A percentile compares a stretch with the other conserved stretches of the same genome.
phyloP scores from a whole-genome alignment of 2,797 vertebrate genomes.

The Harpagifer antarcticus region DNA sequence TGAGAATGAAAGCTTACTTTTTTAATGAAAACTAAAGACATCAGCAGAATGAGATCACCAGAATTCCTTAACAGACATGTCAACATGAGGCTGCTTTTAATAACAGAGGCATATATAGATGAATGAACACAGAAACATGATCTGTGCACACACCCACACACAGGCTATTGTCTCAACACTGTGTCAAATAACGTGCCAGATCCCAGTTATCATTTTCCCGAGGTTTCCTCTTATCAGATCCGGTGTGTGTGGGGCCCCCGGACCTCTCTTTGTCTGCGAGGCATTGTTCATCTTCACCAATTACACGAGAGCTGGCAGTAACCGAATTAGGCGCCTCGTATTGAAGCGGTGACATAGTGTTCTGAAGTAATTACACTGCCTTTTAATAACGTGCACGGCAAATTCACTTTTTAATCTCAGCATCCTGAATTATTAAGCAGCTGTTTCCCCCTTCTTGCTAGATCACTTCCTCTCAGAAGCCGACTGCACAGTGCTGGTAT shows the following conservation, averaged over 20 bases:
- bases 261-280: constrained; percentile 33
- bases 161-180: constrained; percentile 18
- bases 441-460: constrained; percentile 66
- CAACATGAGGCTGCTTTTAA: constrained; percentile 14
- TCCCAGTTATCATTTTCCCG: constrained; percentile 53
- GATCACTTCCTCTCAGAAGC: constrained; percentile 54
- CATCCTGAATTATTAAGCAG: constrained; percentile 87
- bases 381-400: constrained; percentile 83
- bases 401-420: constrained; percentile 85
- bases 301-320: constrained; percentile 79
- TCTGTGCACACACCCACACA: neutral
- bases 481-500: neutral
- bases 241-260: constrained; percentile 4
- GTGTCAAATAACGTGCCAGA: constrained; percentile 43
- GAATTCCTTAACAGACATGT: constrained; percentile 1
- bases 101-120: constrained; percentile 13
- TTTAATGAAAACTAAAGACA: constrained; percentile 6
- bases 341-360: constrained; percentile 79
- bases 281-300: constrained; percentile 79
- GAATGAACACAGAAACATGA: constrained; percentile 9
- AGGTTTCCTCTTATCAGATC: constrained; percentile 41
- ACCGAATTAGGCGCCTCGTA: constrained; percentile 80
- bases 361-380: constrained; percentile 85
- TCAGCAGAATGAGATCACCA: constrained; percentile 21
- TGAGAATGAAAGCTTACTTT: neutral